Base-by-base conservation (phyloP, 2,797 vertebrate species). In the Dipus sagitta region DNA sequence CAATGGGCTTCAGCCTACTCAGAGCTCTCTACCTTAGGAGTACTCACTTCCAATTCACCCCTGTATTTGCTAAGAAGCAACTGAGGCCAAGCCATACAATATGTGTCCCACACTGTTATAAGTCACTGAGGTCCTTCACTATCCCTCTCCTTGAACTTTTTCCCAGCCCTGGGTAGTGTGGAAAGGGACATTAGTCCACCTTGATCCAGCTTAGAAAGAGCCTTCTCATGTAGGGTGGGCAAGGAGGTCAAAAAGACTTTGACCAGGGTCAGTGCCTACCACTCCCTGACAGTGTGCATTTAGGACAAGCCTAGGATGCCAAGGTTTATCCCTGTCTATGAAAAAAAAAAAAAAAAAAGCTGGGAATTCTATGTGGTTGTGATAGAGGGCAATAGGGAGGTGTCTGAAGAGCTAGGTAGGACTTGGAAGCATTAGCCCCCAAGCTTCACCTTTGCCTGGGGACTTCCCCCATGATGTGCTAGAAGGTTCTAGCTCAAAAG, bases 191-290 rank as follows among this genome's bases (percentile, higher is more conserved):
- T 7, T 10, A n/a, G 64, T 77, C 32, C 70, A 23, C 34, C 12
- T 18, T 6, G 42, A 24, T 21, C 52, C 52, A 17, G 2, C 8
- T 2, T 6, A 18, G 9, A 26, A 78, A 64, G 11, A 65, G 23
- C 32, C 26, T 76, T 24, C 34, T 38, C 64, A 4, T 42, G 67
- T 28, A 0, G 0, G 34, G 30, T 3, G 0, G 54, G n/a, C 12
- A 21, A 32, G n/a, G 15, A 32, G 58, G 34, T 58, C 54, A 54
- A 64, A 62, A 1, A 60, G 54, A 42, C 32, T 28, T 28, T 42
- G 54, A 10, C 42, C 28, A 3, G n/a, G 12, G 0, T 64, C 77
- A 32, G 60, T n/a, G 1, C 17, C 30, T 18, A 0, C 32, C 24
- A 21, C 32, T 9, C 71, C n/a, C 38, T 15, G 2, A 20, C 34